phyloP scores from a whole-genome alignment of 2,888 invertebrate genomes.

The Spatulosminthurus flaviceps region DNA sequence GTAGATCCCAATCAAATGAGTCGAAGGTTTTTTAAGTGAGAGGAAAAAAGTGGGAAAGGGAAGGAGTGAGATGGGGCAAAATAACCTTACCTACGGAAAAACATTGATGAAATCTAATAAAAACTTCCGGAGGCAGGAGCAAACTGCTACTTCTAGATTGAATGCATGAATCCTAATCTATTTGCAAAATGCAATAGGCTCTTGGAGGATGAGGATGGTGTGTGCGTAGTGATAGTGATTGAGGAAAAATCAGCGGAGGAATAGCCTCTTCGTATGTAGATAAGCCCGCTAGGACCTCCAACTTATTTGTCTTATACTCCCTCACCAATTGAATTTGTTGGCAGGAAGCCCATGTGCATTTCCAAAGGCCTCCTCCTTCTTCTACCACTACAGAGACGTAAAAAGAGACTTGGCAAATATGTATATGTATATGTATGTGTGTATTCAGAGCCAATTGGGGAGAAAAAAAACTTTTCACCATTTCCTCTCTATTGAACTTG shows the following conservation, averaged over 20 bases:
- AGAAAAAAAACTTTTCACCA: slow-evolving; percentile 14
- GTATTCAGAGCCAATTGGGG: slow-evolving; percentile 6
- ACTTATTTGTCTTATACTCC: neutral
- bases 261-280: neutral
- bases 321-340: slow-evolving; percentile 10
- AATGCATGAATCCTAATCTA: slow-evolving; percentile 4
- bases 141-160: slow-evolving; percentile 7
- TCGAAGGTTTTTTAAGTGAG: no score
- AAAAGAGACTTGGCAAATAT: no score
- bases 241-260: neutral
- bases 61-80: neutral
- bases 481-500: slow-evolving; percentile 32
- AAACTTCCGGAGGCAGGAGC: slow-evolving; percentile 18
- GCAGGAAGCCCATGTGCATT: slow-evolving; percentile 2
- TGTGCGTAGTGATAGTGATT: neutral
- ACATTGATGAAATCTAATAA: slow-evolving; percentile 28
- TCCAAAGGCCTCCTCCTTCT: no score
- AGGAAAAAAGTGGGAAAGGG: neutral
- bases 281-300: neutral
- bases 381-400: neutral
- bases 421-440: neutral
- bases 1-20: neutral
- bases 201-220: neutral
- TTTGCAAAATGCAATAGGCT: neutral
- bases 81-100: slow-evolving; percentile 8